Base-by-base conservation (phyloP, 2,888 invertebrate species). In the Spialia ferax region DNA sequence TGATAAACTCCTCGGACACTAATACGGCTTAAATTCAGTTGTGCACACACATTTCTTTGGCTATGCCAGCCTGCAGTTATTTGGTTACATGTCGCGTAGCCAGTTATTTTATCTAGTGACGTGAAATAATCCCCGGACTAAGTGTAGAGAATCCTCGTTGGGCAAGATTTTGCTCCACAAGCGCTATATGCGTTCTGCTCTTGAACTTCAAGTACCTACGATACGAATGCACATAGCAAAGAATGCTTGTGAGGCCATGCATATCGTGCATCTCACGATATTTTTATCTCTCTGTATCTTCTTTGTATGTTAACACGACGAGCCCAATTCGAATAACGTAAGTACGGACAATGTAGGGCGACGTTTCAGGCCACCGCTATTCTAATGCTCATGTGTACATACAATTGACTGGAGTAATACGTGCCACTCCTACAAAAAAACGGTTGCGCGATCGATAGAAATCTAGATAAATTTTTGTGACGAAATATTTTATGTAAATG, bases 131-230 rank as follows among this genome's bases (percentile, higher is more conserved):
- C n/a, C n/a, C n/a, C n/a, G n/a, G n/a, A n/a, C n/a, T n/a, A n/a
- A n/a, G n/a, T n/a, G n/a, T n/a, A 76, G 78, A 77, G 74, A 73
- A 73, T 77, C 73, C 70, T 75, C 78, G 79, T 77, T 73, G 75
- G 75, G 75, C 71, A 78, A 74, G 77, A 71, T 70, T 62, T 71
- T 69, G 29, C 45, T 59, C 54, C 11, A 38, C 54, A 45, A 50
- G 22, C 6, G 45, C 45, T 45, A 42, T 45, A 42, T 42, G 45
- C 20, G 26, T 29, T 60, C 22, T 13, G 54, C 50, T 61, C 63
- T 73, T 71, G 56, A 70, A 67, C 62, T 61, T 60, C 54, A 60
- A 61, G 60, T 32, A 22, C n/a, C n/a, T n/a, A n/a, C n/a, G n/a
- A 45, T 13, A 66, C 11, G 42, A 66, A 54, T 45, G 60, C 35